These are phyloP conservation scores for Oryzias melastigma DNA, from an alignment of 2,113 vertebrate genomes.

Conservation along the genomic window DNA sequence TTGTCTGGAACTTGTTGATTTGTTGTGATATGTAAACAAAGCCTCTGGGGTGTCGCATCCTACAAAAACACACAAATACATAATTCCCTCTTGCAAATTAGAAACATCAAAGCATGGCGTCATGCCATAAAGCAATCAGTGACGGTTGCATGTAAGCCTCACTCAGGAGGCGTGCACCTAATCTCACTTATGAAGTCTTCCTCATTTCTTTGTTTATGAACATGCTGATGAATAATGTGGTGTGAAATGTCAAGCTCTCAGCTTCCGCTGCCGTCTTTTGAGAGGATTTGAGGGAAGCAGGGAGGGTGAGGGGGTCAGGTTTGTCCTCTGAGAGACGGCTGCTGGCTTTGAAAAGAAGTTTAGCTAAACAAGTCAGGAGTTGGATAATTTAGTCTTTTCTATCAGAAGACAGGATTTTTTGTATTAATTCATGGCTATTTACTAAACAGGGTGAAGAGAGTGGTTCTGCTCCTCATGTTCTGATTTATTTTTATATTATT, in stretches of 20 bases:
- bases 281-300: slow-evolving; percentile 16
- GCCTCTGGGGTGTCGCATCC: slow-evolving; percentile 11
- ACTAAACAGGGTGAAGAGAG: too few species aligned
- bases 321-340: slow-evolving; percentile 10
- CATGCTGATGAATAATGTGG: slow-evolving; percentile 63
- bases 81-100: slow-evolving; percentile 31
- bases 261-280: slow-evolving; percentile 28
- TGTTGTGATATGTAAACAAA: slow-evolving; percentile 53
- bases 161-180: slow-evolving; percentile 38
- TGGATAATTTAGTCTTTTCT: not conserved
- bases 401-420: too few species aligned
- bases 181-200: slow-evolving; percentile 55
- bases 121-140: slow-evolving; percentile 39
- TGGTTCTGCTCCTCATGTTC: too few species aligned
- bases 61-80: slow-evolving; percentile 2
- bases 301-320: slow-evolving; percentile 15
- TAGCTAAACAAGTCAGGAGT: too few species aligned
- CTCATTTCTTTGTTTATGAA: slow-evolving; percentile 60
- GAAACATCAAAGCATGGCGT: slow-evolving; percentile 51
- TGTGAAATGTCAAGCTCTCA: slow-evolving; percentile 61
- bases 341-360: not conserved
- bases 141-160: slow-evolving; percentile 25
- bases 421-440: too few species aligned
- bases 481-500: too few species aligned
- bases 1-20: slow-evolving; percentile 57